Base-by-base conservation (phyloP, 1,140 invertebrate genomes). In the Macrotrachela quadricornifera region DNA sequence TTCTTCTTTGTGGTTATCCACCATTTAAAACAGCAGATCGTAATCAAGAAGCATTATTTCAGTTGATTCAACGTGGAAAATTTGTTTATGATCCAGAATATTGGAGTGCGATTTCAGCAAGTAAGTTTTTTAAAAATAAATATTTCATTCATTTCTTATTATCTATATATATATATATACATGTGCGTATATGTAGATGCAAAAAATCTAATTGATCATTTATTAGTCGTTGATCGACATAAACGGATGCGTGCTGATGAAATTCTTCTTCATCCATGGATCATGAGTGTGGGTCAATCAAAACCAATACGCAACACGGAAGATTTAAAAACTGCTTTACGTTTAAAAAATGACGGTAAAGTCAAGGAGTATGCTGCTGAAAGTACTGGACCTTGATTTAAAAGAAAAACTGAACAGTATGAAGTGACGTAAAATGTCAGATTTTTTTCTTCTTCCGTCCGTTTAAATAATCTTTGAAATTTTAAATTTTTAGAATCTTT, bases 1-100 rank as follows among this genome's bases (percentile, higher is more conserved):
- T 97, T 62, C 73, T 96, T 38, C 73, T 96, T 0, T 95, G 88
- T 71, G 91, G 92, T 10, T 97, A 92, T 72, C 90, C 92, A 50
- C 92, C 92, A 45, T 51, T 55, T 40, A 57, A 67, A 54, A 68
- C 65, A 56, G 60, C 62, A 1, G 67, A 69, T 50, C 56, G 90
- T 62, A 82, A 91, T 67, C 88, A 95, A 70, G 86, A 91, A 63
- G 73, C 75, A 61, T 72, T 96, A 52, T 96, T 96, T 68, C 85
- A 92, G 65, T 80, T 81, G 57, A 96, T 96, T 64, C 75, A 95
- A 46, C 79, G 79, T 16, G 88, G 88, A 50, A 78, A 84, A 53
- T 91, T 88, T 62, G 85, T 91, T 68, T 96, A 94, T 68, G 81
- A 83, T 6, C 78, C 81, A 59, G 86, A 86, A 14, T 90, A 87